phyloP scores from a whole-genome alignment of 2,113 vertebrate species.

The Sula dactylatra region DNA sequence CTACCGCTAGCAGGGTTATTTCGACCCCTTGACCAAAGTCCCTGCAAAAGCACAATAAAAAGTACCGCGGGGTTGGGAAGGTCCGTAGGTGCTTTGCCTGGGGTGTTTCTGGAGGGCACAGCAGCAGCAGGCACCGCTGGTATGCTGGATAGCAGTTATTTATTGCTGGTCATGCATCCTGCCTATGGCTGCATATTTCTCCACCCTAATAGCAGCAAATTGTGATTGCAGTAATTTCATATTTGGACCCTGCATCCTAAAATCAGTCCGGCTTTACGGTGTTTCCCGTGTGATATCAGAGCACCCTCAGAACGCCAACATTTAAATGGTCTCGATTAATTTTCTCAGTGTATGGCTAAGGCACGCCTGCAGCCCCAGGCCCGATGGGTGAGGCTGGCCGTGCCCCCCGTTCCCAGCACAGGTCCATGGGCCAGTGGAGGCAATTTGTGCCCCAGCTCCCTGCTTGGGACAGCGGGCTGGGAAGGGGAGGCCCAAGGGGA shows the following conservation, averaged over 20 bases:
- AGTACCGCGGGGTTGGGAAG: background rate
- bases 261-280: background rate
- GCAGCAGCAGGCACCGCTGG: no score
- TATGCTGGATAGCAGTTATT: accelerated
- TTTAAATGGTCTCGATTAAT: background rate
- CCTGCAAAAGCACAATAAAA: background rate
- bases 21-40: background rate
- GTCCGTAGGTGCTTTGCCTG: background rate
- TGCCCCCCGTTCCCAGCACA: background rate
- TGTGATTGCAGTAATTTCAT: background rate
- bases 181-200: background rate
- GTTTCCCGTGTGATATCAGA: background rate
- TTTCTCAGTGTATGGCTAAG: no score
- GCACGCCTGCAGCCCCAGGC: no score
- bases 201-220: background rate
- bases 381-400: background rate
- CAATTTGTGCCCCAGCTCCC: background rate
- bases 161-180: background rate
- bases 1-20: background rate
- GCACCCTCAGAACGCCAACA: background rate
- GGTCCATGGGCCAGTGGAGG: background rate
- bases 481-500: background rate
- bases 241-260: background rate
- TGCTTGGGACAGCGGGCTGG: background rate
- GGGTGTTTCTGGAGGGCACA: background rate